Conservation (phyloP, 1,140 invertebrate genomes). For the Eurytemora carolleeae region DNA sequence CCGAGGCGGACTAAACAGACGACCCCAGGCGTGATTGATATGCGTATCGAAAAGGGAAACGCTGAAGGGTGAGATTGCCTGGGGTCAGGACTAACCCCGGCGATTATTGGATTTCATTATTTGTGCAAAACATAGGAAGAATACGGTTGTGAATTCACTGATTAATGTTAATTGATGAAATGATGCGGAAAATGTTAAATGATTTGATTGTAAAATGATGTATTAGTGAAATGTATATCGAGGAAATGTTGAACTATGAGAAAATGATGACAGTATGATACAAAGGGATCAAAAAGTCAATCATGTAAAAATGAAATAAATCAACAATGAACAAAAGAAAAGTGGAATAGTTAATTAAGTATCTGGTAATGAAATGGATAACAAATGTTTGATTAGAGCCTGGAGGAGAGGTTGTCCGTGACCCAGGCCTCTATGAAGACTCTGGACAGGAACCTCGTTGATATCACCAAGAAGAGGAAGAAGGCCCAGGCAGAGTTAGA, state of each 20-base stretch:
- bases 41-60: too few species aligned
- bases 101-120: too few species aligned
- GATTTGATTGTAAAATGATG: constrained; percentile 18
- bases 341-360: too few species aligned
- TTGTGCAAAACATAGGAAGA: too few species aligned
- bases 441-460: constrained; percentile 27
- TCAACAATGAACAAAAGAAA: background rate
- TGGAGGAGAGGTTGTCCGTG: background rate
- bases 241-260: background rate
- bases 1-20: too few species aligned
- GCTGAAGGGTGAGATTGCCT: too few species aligned
- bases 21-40: too few species aligned
- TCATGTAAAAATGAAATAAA: background rate
- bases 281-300: background rate
- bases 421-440: background rate
- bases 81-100: too few species aligned
- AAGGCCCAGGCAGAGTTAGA: constrained; percentile 56
- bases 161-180: too few species aligned
- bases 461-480: constrained; percentile 57
- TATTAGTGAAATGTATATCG: background rate
- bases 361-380: too few species aligned
- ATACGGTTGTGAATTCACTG: too few species aligned
- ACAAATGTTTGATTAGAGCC: background rate
- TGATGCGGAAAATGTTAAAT: too few species aligned
- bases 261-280: background rate